Conservation (phyloP, 2,888 invertebrate genomes). For the Chymomyza amoena region DNA sequence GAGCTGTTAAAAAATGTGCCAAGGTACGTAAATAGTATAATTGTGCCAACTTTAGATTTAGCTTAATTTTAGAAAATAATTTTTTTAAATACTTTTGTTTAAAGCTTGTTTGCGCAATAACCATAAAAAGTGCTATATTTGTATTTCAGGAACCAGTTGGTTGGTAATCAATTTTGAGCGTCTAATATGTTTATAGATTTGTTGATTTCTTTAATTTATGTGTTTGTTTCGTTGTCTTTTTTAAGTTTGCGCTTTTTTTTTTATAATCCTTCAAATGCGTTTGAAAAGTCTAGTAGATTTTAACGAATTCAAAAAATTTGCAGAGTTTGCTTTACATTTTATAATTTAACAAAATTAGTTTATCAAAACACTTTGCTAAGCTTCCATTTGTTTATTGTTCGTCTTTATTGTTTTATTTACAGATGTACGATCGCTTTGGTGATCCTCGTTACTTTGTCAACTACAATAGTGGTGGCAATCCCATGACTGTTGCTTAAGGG, state of each 20-base stretch:
- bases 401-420: constrained; percentile 50
- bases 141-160: too few relatives aligned
- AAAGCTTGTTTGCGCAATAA: too few relatives aligned
- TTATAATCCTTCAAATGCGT: constrained; percentile 11
- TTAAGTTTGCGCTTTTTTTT: constrained; percentile 16
- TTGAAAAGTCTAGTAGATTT: too few relatives aligned
- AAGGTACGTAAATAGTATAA: too few relatives aligned
- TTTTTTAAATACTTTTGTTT: too few relatives aligned
- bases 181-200: constrained; percentile 10
- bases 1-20: not conserved
- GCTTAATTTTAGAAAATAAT: too few relatives aligned
- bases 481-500: constrained; percentile 75
- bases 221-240: constrained; percentile 11
- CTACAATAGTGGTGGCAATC: constrained; percentile 71
- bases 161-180: not conserved
- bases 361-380: not conserved
- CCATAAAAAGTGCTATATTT: too few relatives aligned
- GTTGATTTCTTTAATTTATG: constrained; percentile 18
- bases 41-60: too few relatives aligned
- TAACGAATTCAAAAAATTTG: too few relatives aligned
- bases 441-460: constrained; percentile 76
- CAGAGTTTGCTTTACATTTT: not conserved
- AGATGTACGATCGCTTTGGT: constrained; percentile 76
- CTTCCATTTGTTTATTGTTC: constrained; percentile 16
- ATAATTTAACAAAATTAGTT: not conserved